phyloP scores from a whole-genome alignment of 2,113 vertebrate species.

The Nannospalax galili region DNA sequence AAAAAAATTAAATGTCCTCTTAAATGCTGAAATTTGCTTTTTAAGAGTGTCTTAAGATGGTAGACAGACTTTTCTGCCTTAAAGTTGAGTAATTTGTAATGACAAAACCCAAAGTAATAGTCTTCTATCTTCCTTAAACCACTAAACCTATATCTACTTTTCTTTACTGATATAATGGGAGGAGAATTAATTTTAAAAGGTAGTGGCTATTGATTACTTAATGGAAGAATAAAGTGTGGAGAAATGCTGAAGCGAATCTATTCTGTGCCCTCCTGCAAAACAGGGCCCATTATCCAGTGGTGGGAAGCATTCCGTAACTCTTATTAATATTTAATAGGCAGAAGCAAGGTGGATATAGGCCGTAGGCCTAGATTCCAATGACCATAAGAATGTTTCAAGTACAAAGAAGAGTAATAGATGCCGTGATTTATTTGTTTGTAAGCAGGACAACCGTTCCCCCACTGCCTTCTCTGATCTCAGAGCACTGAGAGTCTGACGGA shows the following conservation, averaged over 20 bases:
- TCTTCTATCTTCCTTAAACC: constrained; percentile 66
- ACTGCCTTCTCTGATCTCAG: constrained; percentile 65
- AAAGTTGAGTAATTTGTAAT: constrained; percentile 76
- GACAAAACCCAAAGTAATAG: constrained; percentile 80
- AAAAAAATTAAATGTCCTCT: constrained; percentile 76
- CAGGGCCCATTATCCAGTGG: constrained; percentile 83
- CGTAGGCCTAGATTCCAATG: constrained; percentile 63
- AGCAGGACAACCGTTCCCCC: constrained; percentile 63
- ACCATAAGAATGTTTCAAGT: constrained; percentile 71
- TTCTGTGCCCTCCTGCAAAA: constrained; percentile 81
- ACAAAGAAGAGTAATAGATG: constrained; percentile 75
- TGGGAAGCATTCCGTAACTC: constrained; percentile 79
- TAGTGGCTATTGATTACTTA: constrained; percentile 88
- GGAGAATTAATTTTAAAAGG: constrained; percentile 87
- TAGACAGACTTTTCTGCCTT: constrained; percentile 17
- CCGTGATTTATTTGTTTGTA: constrained; percentile 69
- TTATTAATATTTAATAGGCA: constrained; percentile 86
- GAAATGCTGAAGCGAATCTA: constrained; percentile 85
- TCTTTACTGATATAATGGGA: constrained; percentile 80
- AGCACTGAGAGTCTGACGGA: constrained; percentile 67
- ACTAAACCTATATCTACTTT: constrained; percentile 78
- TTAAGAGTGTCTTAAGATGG: constrained; percentile 76
- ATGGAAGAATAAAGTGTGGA: constrained; percentile 84
- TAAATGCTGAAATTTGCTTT: constrained; percentile 78
- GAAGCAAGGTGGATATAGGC: constrained; percentile 61